Evolutionary conservation across 1,140 invertebrate genomes (phyloP), one percentile per base, ranked within the genome.

Genomic region (Hypsibius dujardini): DNA sequence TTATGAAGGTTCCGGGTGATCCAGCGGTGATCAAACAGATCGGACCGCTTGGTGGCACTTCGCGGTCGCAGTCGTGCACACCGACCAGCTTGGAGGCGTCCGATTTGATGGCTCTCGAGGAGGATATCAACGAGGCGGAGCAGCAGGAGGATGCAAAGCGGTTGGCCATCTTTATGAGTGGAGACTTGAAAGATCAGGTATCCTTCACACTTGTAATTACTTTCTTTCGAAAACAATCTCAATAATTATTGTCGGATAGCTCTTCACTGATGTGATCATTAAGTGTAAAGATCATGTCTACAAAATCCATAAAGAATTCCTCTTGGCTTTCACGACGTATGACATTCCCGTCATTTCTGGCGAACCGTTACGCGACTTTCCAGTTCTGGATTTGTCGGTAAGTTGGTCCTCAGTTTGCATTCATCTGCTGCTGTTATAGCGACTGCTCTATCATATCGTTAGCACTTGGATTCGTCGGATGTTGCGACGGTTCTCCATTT

Each of bases 131-230:
- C 50, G 50, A 56, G 7, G 50, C 7, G 50, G 7, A 56, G n/a
- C 50, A 56, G 50, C 50, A 56, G n/a, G 50, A 56, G n/a, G 50
- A 56, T n/a, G 7, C 50, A 56, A 56, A 56, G n/a, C 50, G 50
- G 50, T n/a, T 56, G n/a, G 50, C 50, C 7, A 56, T 7, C 7
- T 56, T 56, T 56, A 56, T 56, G 50, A 56, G 50, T 56, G 50
- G n/a, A n/a, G 50, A 56, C 50, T 56, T 56, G 50, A 56, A 56
- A n/a, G 50, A 56, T n/a, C 50, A 56, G 50, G 50, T 56, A 56
- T 56, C 50, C 50, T 7, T 56, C n/a, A 56, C 7, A 7, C n/a
- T n/a, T 7, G 7, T 7, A 56, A n/a, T 7, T 56, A 56, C 7
- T 56, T 56, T n/a, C 7, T 56, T 7, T 56, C 7, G 7, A 7